phyloP scores from a whole-genome alignment of 2,797 vertebrate species.

The Labeo calbasu region DNA sequence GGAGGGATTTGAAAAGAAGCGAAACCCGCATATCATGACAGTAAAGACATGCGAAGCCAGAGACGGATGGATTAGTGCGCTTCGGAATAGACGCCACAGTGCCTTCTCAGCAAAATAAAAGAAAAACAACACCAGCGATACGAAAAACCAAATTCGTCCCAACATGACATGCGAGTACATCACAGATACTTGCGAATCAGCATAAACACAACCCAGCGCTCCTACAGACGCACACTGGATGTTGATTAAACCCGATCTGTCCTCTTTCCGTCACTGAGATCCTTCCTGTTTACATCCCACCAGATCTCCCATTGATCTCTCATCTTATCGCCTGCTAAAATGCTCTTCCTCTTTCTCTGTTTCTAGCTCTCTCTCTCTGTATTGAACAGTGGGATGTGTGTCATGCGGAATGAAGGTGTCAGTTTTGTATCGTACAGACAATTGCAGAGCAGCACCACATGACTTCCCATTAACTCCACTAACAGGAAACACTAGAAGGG shows the following conservation, averaged over 20 bases:
- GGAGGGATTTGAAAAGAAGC: conserved; percentile 20
- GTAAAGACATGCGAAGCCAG: background rate
- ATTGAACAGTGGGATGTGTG: conserved; percentile 55
- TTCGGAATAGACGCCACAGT: conserved; percentile 12
- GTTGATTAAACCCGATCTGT: conserved; percentile 58
- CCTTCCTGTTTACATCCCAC: conserved; percentile 51
- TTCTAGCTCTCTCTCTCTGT: conserved; percentile 9
- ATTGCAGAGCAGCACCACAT: conserved; percentile 45
- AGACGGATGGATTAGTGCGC: background rate
- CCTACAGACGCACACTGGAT: conserved; percentile 41
- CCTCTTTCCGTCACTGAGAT: conserved; percentile 67
- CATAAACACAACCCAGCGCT: conserved; percentile 38
- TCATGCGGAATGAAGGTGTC: conserved; percentile 45
- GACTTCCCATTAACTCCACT: conserved; percentile 54
- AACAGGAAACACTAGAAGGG: conserved; percentile 40
- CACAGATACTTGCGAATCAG: conserved; percentile 48
- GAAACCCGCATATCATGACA: conserved; percentile 9
- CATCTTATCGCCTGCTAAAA: conserved; percentile 75
- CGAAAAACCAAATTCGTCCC: conserved; percentile 26
- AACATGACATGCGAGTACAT: conserved; percentile 41
- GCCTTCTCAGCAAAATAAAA: conserved; percentile 26
- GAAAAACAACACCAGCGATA: conserved; percentile 32
- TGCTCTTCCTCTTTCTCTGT: conserved; percentile 36
- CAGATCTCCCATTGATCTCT: conserved; percentile 72
- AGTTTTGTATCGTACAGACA: conserved; percentile 15